Conservation (phyloP, 2,888 invertebrate genomes). For the Mythimna albipuncta region DNA sequence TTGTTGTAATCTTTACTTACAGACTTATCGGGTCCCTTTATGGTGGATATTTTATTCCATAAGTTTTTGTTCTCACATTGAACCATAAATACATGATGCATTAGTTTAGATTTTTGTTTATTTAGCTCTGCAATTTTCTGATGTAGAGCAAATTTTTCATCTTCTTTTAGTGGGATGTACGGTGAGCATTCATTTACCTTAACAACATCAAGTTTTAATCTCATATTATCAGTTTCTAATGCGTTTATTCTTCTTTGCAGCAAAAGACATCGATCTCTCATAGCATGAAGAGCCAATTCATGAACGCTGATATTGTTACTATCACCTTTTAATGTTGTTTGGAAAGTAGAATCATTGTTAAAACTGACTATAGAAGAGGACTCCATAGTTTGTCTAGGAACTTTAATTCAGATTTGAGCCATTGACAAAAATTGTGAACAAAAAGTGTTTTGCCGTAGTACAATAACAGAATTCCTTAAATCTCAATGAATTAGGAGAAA, state of each 20-base stretch:
- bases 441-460: constrained; percentile 19
- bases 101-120: constrained; percentile 94
- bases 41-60: constrained; percentile 93
- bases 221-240: constrained; percentile 95
- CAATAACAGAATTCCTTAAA: constrained; percentile 16
- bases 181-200: constrained; percentile 76
- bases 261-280: constrained; percentile 95
- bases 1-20: constrained; percentile 73
- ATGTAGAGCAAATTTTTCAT: constrained; percentile 89
- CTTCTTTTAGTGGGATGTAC: constrained; percentile 80
- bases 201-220: constrained; percentile 86
- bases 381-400: constrained; percentile 75
- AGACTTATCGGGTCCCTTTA: constrained; percentile 77
- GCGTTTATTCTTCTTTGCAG: constrained; percentile 93
- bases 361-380: constrained; percentile 88
- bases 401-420: constrained; percentile 8
- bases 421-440: constrained; percentile 18
- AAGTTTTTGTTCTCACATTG: constrained; percentile 95
- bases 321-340: constrained; percentile 84
- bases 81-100: constrained; percentile 95
- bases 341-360: constrained; percentile 86
- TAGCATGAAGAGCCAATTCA: constrained; percentile 94
- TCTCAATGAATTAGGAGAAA: constrained; percentile 9
- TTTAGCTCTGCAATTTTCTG: constrained; percentile 93
- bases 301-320: constrained; percentile 91